These are phyloP conservation scores for Polydrusus pterygomalis DNA, from an alignment of 2,888 invertebrate genomes.

Conservation along the genomic window DNA sequence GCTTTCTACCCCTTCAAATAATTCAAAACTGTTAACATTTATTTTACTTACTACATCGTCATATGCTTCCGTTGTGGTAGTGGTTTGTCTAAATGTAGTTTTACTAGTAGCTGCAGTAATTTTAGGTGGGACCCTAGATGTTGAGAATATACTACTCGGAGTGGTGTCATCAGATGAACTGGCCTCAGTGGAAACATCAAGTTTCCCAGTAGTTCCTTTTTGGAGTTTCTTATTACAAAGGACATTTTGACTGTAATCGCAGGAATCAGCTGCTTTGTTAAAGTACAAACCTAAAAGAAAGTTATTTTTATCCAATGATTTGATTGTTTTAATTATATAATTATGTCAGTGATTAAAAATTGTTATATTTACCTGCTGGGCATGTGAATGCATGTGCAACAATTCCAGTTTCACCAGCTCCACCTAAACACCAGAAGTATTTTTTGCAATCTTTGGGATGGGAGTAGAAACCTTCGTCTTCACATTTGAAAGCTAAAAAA, in stretches of 20 bases:
- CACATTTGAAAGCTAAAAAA: conserved; percentile 87
- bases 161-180: conserved; percentile 59
- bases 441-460: conserved; percentile 95
- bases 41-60: conserved; percentile 61
- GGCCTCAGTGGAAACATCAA: conserved; percentile 9
- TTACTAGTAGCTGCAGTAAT: conserved; percentile 70
- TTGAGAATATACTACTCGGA: conserved; percentile 68
- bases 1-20: too few relatives aligned
- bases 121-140: conserved; percentile 66
- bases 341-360: neutral
- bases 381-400: conserved; percentile 95
- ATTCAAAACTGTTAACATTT: too few relatives aligned
- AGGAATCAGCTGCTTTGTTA: conserved; percentile 93
- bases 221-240: conserved; percentile 81
- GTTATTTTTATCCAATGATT: neutral
- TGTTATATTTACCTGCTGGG: conserved; percentile 80
- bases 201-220: conserved; percentile 70
- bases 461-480: conserved; percentile 93
- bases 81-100: conserved; percentile 65
- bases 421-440: conserved; percentile 95
- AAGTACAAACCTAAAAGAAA: conserved; percentile 83
- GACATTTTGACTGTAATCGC: conserved; percentile 93
- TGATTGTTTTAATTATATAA: neutral
- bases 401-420: conserved; percentile 90
- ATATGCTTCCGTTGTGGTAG: conserved; percentile 66